Evolutionary conservation across 2,113 vertebrate genomes (phyloP).

Genomic region (Pseudonaja textilis): DNA sequence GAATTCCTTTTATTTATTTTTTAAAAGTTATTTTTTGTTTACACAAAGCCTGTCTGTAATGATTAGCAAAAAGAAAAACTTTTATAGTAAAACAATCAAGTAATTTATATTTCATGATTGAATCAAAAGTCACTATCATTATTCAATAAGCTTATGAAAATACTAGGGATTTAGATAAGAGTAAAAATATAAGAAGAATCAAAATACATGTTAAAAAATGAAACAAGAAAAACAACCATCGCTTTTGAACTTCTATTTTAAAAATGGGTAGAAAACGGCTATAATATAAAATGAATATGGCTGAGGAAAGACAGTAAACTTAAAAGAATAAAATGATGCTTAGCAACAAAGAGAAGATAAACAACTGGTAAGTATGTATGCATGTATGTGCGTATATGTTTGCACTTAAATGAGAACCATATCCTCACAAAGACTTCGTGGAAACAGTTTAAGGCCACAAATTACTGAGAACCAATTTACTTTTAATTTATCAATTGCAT

Average conservation of each 20-base stretch:
- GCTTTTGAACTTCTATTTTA: conserved; percentile 26
- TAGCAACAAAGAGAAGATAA: conserved; percentile 42
- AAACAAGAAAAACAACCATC: not conserved
- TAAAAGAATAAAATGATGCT: conserved; percentile 37
- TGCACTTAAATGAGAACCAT: conserved; percentile 58
- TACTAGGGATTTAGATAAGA: conserved; percentile 24
- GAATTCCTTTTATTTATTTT: not conserved
- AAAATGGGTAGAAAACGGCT: conserved; percentile 13
- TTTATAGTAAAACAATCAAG: not conserved
- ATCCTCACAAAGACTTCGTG: conserved; percentile 28
- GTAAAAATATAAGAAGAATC: not conserved
- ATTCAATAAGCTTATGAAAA: not conserved
- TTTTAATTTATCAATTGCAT: conserved; percentile 51
- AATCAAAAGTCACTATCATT: not conserved
- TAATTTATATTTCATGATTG: not conserved
- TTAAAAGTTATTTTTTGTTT: not conserved
- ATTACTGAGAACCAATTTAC: conserved; percentile 24
- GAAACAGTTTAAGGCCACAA: conserved; percentile 24
- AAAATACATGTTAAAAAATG: not conserved
- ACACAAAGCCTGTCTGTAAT: not conserved
- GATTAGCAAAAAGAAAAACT: not conserved
- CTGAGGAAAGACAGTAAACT: conserved; percentile 35
- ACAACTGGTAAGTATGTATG: conserved; percentile 39
- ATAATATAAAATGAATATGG: conserved; percentile 19
- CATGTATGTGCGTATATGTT: conserved; percentile 1